phyloP scores from a whole-genome alignment of 2,888 invertebrate genomes.

The Drosophila nr. perissopoda region DNA sequence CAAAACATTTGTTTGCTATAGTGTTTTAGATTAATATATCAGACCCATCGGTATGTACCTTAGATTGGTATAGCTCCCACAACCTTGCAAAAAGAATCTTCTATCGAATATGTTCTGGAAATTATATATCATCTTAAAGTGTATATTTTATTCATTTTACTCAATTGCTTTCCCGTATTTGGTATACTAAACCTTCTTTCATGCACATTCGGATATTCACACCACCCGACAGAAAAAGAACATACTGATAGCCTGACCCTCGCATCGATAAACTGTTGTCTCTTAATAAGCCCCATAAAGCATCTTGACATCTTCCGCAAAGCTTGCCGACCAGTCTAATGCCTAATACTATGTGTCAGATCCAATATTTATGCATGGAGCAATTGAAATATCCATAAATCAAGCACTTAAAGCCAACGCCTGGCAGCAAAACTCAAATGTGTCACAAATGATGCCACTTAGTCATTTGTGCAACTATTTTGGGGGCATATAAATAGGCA shows the following conservation, averaged over 20 bases:
- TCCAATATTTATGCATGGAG: conserved; percentile 72
- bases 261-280: conserved; percentile 45
- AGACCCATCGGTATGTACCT: background rate
- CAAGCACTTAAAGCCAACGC: conserved; percentile 72
- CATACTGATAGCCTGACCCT: conserved; percentile 20
- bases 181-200: background rate
- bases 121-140: background rate
- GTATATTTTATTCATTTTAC: background rate
- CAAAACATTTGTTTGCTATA: background rate
- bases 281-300: conserved; percentile 65
- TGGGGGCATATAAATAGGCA: conserved; percentile 37
- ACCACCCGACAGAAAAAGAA: background rate
- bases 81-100: background rate
- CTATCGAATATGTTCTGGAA: background rate
- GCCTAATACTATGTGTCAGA: conserved; percentile 78
- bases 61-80: background rate
- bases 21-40: background rate
- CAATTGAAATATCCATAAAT: conserved; percentile 76
- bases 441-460: conserved; percentile 63
- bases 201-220: background rate
- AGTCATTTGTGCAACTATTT: conserved; percentile 61
- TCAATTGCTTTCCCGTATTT: background rate
- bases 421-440: conserved; percentile 48
- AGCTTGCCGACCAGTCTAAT: conserved; percentile 46
- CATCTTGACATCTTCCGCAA: conserved; percentile 66